Evolutionary conservation across 2,888 invertebrate species (phyloP).

Genomic region (Eristalinus sepulchralis): DNA sequence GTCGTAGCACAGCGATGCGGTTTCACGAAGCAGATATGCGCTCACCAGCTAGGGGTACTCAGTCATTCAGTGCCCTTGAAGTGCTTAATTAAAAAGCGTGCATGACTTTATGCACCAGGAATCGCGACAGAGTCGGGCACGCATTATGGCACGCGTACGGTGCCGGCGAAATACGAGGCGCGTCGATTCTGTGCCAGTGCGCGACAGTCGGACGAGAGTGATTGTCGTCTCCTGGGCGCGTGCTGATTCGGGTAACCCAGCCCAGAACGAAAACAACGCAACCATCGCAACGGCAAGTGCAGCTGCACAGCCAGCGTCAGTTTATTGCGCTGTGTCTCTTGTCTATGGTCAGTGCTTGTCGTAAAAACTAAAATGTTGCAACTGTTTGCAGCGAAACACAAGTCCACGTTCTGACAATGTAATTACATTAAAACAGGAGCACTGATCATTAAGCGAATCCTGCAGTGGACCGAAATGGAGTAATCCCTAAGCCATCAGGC

Average conservation of each 20-base stretch:
- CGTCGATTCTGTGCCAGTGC: slow-evolving; percentile 1
- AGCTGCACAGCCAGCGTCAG: slow-evolving; percentile 54
- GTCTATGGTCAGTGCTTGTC: slow-evolving; percentile 66
- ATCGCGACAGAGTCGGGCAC: slow-evolving; percentile 60
- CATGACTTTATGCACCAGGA: slow-evolving; percentile 68
- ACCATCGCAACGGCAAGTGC: slow-evolving; percentile 27
- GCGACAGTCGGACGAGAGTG: slow-evolving; percentile 50
- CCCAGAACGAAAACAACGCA: not conserved
- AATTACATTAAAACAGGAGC: slow-evolving; percentile 37
- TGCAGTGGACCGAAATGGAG: not conserved
- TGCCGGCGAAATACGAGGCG: slow-evolving; percentile 45
- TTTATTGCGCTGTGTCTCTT: slow-evolving; percentile 40
- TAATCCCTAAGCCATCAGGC: slow-evolving; percentile 41
- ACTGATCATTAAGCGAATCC: slow-evolving; percentile 42
- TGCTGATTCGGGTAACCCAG: slow-evolving; percentile 32
- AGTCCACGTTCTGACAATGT: slow-evolving; percentile 38
- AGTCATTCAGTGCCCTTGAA: slow-evolving; percentile 59
- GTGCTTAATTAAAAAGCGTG: slow-evolving; percentile 57
- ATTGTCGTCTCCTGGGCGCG: slow-evolving; percentile 62
- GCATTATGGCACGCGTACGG: slow-evolving; percentile 68
- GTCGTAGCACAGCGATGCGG: slow-evolving; percentile 6
- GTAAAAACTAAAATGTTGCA: slow-evolving; percentile 57
- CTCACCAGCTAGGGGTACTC: slow-evolving; percentile 25
- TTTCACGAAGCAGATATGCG: slow-evolving; percentile 14
- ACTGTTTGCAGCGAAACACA: slow-evolving; percentile 51